phyloP scores from a whole-genome alignment of 2,888 invertebrate genomes.

The Callyntrura sp. region DNA sequence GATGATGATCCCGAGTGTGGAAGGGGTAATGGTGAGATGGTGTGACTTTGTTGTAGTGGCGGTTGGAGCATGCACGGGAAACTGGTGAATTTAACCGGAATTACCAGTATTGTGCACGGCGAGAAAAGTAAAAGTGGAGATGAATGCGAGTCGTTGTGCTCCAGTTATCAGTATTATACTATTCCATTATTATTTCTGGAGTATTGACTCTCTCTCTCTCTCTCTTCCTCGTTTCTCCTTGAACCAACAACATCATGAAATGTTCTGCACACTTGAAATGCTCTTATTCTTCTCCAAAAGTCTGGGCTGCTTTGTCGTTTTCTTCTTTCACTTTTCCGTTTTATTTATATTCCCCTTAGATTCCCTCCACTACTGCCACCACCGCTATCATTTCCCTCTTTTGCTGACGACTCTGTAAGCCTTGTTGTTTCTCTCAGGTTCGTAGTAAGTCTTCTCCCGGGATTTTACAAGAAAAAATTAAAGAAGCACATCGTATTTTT shows the following conservation, averaged over 20 bases:
- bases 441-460: neutral
- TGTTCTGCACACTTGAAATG: slow-evolving; percentile 8
- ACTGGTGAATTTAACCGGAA: slow-evolving; percentile 50
- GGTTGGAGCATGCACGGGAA: neutral
- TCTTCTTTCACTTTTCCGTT: neutral
- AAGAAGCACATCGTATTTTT: too few relatives aligned
- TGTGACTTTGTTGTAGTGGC: slow-evolving; percentile 50
- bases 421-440: too few relatives aligned
- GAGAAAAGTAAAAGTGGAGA: slow-evolving; percentile 14
- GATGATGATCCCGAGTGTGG: neutral
- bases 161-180: slow-evolving; percentile 56
- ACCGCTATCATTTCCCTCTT: too few relatives aligned
- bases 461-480: too few relatives aligned
- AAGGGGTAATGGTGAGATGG: slow-evolving; percentile 22
- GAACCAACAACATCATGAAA: slow-evolving; percentile 18
- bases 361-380: neutral
- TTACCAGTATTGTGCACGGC: slow-evolving; percentile 46
- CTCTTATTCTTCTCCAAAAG: slow-evolving; percentile 6
- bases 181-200: slow-evolving; percentile 41
- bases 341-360: neutral
- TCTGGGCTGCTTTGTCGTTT: too few relatives aligned
- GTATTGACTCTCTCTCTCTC: slow-evolving; percentile 55
- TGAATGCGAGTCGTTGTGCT: slow-evolving; percentile 55
- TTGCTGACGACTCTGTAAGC: too few relatives aligned
- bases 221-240: neutral